Conservation (phyloP, 2,113 vertebrate genomes). For the Chionomys nivalis region DNA sequence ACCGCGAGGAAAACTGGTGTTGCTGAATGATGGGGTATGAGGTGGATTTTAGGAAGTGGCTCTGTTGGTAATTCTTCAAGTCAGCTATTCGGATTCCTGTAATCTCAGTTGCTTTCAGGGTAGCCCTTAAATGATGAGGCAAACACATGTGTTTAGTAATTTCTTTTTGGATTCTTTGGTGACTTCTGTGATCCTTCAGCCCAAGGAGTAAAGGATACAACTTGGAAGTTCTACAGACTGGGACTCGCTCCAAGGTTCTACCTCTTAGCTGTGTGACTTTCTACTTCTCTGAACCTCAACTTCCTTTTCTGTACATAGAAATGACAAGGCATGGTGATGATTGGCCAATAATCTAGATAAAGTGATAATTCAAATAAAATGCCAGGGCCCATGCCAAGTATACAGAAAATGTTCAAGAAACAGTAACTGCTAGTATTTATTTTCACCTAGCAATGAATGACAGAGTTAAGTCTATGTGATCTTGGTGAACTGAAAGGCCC, state of each 20-base stretch:
- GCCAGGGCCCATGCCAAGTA: neutral
- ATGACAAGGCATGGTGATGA: neutral
- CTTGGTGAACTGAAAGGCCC: neutral
- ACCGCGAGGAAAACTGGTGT: neutral
- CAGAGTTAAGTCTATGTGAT: neutral
- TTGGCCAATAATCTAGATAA: slow-evolving; percentile 15
- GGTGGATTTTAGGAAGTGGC: neutral
- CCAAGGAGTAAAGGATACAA: slow-evolving; percentile 14
- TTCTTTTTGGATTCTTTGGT: slow-evolving; percentile 29
- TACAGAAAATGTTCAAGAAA: slow-evolving; percentile 51
- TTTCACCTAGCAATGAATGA: neutral
- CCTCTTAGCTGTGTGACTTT: slow-evolving; percentile 14
- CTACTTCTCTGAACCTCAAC: neutral
- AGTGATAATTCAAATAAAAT: slow-evolving; percentile 29
- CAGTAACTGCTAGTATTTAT: slow-evolving; percentile 17
- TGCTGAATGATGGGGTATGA: neutral
- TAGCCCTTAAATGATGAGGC: slow-evolving; percentile 8
- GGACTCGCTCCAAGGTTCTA: neutral
- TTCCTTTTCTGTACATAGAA: slow-evolving; percentile 40
- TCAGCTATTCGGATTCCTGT: neutral
- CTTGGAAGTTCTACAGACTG: neutral
- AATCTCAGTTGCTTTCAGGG: neutral
- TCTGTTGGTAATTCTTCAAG: slow-evolving; percentile 41
- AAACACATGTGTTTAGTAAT: neutral
- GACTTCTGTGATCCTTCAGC: neutral